These are phyloP conservation scores for Aleadryas rufinucha DNA, from an alignment of 2,113 vertebrate species.

Conservation along the genomic window DNA sequence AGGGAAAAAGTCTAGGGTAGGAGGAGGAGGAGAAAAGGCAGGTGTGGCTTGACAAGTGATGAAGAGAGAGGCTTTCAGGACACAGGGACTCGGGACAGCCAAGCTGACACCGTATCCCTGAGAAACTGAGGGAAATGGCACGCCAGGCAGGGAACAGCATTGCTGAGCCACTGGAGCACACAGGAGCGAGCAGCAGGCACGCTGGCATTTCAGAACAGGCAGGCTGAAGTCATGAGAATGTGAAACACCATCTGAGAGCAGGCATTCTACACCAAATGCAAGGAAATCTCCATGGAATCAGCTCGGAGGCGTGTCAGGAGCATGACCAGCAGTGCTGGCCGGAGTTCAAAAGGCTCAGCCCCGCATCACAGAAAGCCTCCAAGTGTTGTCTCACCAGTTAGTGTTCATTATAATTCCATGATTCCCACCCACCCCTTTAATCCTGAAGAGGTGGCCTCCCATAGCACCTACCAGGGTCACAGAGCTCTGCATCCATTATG, in stretches of 20 bases:
- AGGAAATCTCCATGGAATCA: conserved; percentile 52
- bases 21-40: background rate
- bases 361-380: background rate
- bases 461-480: background rate
- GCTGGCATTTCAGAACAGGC: conserved; percentile 8
- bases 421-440: background rate
- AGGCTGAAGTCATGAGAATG: conserved; percentile 59
- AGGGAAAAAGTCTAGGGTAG: background rate
- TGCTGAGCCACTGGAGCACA: background rate
- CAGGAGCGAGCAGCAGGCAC: background rate
- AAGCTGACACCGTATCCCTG: background rate
- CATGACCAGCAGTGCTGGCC: conserved; percentile 23
- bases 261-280: conserved; percentile 18
- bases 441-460: background rate
- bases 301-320: conserved; percentile 9
- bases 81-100: background rate
- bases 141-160: background rate
- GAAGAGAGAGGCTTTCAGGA: background rate
- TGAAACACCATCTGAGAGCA: conserved; percentile 53
- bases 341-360: background rate
- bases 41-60: background rate
- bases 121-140: conserved; percentile 26
- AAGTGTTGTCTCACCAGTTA: background rate
- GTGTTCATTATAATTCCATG: background rate
- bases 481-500: background rate